A percentile compares a stretch with the other conserved stretches of the same genome.
These are phyloP conservation scores for Limnodromus scolopaceus DNA, from an alignment of 2,797 vertebrate species.

Conservation along the genomic window DNA sequence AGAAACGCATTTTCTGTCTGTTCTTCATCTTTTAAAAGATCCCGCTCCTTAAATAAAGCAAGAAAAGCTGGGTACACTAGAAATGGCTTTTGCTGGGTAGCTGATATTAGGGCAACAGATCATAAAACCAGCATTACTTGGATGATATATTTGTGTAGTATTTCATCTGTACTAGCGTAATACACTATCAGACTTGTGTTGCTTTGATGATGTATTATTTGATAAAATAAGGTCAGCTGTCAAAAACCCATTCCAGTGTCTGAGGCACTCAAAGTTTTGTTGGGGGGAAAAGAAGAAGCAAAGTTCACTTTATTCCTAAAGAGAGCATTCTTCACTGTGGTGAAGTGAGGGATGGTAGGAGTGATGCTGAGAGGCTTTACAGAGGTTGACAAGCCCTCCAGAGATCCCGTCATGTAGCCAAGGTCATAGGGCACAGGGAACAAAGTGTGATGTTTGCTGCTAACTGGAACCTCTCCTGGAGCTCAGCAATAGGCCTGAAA, in stretches of 20 bases:
- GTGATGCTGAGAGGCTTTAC: neutral
- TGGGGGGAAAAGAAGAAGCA: neutral
- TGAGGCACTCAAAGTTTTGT: constrained; percentile 11
- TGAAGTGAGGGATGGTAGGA: neutral
- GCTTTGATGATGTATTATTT: constrained; percentile 52
- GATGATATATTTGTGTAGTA: neutral
- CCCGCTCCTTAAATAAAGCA: neutral
- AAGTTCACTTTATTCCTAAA: constrained; percentile 44
- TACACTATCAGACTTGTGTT: neutral
- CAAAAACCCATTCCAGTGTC: constrained; percentile 26
- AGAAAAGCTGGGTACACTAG: neutral
- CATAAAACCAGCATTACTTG: neutral
- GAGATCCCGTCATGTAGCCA: neutral
- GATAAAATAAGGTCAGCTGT: constrained; percentile 58
- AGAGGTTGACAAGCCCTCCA: neutral
- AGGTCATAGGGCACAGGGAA: neutral
- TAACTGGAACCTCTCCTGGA: neutral
- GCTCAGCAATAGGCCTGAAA: neutral
- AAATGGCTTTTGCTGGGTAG: neutral
- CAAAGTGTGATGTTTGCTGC: neutral
- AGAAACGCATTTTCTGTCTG: neutral
- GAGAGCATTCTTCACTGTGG: neutral
- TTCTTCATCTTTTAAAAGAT: neutral
- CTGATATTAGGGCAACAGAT: neutral
- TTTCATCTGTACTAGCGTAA: constrained; percentile 33